phyloP scores from a whole-genome alignment of 2,113 vertebrate genomes.

The Grantiella picta region DNA sequence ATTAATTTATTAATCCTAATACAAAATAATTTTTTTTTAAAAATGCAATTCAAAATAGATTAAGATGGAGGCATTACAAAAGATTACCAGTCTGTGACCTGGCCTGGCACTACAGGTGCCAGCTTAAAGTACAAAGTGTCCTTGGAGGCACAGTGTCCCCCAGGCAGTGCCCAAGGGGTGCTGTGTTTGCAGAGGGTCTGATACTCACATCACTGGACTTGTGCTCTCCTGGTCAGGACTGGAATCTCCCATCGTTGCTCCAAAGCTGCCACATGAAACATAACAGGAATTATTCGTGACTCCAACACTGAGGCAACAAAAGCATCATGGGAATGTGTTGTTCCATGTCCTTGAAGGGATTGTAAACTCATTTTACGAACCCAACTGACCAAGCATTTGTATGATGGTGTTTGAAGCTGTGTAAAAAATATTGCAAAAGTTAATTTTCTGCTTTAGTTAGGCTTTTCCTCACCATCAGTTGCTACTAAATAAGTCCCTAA shows the following conservation, averaged over 20 bases:
- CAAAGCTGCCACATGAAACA: rapidly evolving
- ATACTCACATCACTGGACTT: not conserved
- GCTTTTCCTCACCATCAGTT: not conserved
- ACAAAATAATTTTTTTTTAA: not conserved
- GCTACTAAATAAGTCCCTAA: not conserved
- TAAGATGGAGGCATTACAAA: not conserved
- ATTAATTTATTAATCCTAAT: not conserved
- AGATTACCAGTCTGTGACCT: not conserved
- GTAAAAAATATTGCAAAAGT: not conserved
- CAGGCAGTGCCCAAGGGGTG: not conserved
- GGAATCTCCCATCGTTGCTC: rapidly evolving
- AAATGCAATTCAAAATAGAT: not conserved
- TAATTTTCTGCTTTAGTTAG: not conserved
- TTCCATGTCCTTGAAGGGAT: not conserved
- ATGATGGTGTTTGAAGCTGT: not conserved
- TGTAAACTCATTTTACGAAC: not conserved
- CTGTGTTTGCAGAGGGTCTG: not conserved
- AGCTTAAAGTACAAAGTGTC: not conserved
- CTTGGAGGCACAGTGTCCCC: not conserved
- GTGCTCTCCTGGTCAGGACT: not conserved
- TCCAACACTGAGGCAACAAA: not conserved
- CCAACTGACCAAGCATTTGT: not conserved
- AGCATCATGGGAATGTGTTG: not conserved
- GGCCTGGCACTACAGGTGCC: not conserved
- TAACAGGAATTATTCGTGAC: not conserved